These are phyloP conservation scores for Drosophila cognata DNA, from an alignment of 2,888 invertebrate species.

Conservation along the genomic window DNA sequence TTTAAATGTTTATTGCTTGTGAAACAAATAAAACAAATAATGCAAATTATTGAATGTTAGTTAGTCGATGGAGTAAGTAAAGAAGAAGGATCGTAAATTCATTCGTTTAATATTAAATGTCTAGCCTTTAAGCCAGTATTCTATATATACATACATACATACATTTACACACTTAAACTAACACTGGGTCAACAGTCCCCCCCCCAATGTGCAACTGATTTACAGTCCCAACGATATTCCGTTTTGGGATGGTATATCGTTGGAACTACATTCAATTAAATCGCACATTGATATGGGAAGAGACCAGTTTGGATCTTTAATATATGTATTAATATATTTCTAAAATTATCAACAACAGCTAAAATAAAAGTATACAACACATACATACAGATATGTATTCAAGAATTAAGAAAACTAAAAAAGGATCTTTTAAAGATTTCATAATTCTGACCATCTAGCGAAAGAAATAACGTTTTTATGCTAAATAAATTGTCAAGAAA, in stretches of 20 bases:
- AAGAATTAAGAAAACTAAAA: slow-evolving; percentile 14
- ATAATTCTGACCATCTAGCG: slow-evolving; percentile 31
- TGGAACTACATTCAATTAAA: background rate
- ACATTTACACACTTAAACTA: slow-evolving; percentile 2
- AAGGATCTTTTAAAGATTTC: slow-evolving; percentile 12
- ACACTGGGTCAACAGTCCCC: slow-evolving; percentile 3
- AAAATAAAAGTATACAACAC: slow-evolving; percentile 8
- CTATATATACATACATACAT: slow-evolving; percentile 16
- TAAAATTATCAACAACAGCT: slow-evolving; percentile 6
- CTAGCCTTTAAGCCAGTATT: slow-evolving; percentile 52
- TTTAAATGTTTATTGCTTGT: slow-evolving; percentile 73
- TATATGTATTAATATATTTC: background rate
- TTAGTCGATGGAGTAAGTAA: background rate
- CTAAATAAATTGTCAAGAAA: slow-evolving; percentile 31
- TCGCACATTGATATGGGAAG: background rate
- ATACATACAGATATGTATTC: slow-evolving; percentile 26
- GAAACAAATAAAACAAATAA: slow-evolving; percentile 24
- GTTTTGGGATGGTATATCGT: background rate
- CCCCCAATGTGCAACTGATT: background rate
- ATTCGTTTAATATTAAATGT: slow-evolving; percentile 28
- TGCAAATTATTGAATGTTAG: slow-evolving; percentile 12
- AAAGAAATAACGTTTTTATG: slow-evolving; percentile 25
- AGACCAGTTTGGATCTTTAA: background rate
- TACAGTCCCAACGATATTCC: background rate
- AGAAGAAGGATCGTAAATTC: slow-evolving; percentile 13